phyloP scores from a whole-genome alignment of 2,888 invertebrate species.

The Trisateles emortualis region DNA sequence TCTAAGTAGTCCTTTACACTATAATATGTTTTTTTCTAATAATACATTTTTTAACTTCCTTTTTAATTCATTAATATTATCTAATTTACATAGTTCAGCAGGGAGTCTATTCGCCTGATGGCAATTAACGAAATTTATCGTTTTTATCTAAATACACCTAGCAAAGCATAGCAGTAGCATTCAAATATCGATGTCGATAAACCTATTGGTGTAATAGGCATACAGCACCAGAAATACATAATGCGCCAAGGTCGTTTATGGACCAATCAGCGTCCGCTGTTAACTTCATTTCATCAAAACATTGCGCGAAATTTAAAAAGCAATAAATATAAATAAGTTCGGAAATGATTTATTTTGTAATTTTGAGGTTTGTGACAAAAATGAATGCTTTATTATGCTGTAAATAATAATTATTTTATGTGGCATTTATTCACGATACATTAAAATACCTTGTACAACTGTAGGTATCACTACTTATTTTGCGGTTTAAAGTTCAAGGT shows the following conservation, averaged over 20 bases:
- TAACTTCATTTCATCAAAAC: conserved; percentile 58
- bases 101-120: too few species aligned
- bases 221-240: conserved; percentile 69
- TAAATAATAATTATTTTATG: not conserved
- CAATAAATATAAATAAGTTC: conserved; percentile 10
- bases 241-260: conserved; percentile 73
- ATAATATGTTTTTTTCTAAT: too few species aligned
- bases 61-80: too few species aligned
- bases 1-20: too few species aligned
- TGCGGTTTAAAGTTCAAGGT: conserved; percentile 1
- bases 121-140: too few species aligned
- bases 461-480: too few species aligned
- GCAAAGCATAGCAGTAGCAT: too few species aligned
- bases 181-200: conserved; percentile 18
- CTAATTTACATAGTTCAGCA: too few species aligned
- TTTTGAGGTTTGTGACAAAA: not conserved
- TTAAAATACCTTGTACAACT: too few species aligned
- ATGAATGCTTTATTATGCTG: not conserved
- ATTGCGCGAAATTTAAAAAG: conserved; percentile 52
- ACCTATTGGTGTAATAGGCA: not conserved
- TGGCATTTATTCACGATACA: not conserved
- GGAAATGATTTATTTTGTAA: conserved; percentile 5
- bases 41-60: too few species aligned
- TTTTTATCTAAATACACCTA: too few species aligned
- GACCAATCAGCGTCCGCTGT: conserved; percentile 62